Evolutionary conservation across 2,113 vertebrate genomes (phyloP).

Genomic region (Ammodramus savannarum): DNA sequence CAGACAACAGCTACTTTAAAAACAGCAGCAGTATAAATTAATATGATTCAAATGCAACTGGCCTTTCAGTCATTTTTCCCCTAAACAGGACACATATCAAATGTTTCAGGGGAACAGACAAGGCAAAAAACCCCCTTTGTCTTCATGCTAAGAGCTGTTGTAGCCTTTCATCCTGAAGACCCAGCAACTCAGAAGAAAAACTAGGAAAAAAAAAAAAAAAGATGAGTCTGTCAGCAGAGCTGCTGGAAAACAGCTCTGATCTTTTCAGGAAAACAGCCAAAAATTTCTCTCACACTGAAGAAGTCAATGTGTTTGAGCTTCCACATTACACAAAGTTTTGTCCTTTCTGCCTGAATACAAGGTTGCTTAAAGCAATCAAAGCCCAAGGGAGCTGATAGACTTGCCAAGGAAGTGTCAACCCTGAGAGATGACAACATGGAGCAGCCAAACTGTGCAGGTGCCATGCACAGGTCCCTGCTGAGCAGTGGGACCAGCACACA

Average conservation of each 20-base stretch:
- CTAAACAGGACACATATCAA: background rate
- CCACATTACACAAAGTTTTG: background rate
- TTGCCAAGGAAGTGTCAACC: background rate
- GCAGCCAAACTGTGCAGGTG: background rate
- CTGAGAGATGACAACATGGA: fast-evolving
- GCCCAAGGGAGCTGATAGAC: background rate
- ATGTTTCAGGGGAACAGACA: background rate
- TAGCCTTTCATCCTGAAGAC: background rate
- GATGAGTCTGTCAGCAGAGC: background rate
- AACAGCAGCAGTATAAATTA: background rate
- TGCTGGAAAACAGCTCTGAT: background rate
- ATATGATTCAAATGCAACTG: background rate
- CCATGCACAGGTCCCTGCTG: background rate
- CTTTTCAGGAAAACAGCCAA: background rate
- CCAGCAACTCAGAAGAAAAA: background rate
- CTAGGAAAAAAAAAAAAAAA: background rate
- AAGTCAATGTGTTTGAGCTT: background rate
- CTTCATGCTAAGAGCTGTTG: background rate
- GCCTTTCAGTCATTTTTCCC: background rate
- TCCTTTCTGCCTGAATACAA: background rate
- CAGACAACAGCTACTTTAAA: background rate
- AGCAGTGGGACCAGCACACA: background rate
- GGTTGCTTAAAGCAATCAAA: background rate
- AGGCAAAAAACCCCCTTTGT: background rate
- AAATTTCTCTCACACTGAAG: background rate